Evolutionary conservation across 92 coral and sea anemone species (phyloP), one percentile per base, ranked within the genome.

Genomic region (Paragorgia papillata): DNA sequence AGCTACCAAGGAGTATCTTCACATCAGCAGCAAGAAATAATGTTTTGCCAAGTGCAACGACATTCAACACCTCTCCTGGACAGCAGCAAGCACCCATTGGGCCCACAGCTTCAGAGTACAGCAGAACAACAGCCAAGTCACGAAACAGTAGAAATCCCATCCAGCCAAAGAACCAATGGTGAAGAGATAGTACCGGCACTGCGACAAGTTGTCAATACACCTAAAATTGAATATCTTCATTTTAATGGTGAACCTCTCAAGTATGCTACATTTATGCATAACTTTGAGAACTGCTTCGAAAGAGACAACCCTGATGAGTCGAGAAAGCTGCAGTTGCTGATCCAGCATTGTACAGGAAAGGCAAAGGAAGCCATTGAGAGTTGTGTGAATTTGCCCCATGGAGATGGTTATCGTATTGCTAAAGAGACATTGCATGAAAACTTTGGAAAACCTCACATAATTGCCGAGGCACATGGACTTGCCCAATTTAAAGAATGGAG

Each of bases 321-420:
- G 7, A 80, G 75, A 73, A 89, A 76, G 25, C 50, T 90, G 28
- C 88, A 82, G 54, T 69, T 82, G 0, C 62, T 88, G 18, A 89
- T 89, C 3, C 88, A 82, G 51, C 89, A 87, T 74, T 90, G 96
- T 75, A 57, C 57, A 0, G 91, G 90, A 24, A 90, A 83, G 73
- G 89, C 88, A 1, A 63, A 77, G 1, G 92, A 88, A 18, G 87
- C 97, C 0, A 73, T 88, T 19, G 89, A 91, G 30, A 85, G 85
- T 15, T 84, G 92, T 30, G 80, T 66, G 19, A 88, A 88, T 35
- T 49, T 87, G 73, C 83, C 95, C 32, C 76, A 39, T 59, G 85
- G 80, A 57, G 74, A n/a, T n/a, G n/a, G 88, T 0, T 89, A 83
- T 59, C 21, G 2, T 12, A 74, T 79, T 18, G 90, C 87, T 1